Base-by-base conservation (phyloP, 2,797 vertebrate genomes). In the Eleutherodactylus coqui region DNA sequence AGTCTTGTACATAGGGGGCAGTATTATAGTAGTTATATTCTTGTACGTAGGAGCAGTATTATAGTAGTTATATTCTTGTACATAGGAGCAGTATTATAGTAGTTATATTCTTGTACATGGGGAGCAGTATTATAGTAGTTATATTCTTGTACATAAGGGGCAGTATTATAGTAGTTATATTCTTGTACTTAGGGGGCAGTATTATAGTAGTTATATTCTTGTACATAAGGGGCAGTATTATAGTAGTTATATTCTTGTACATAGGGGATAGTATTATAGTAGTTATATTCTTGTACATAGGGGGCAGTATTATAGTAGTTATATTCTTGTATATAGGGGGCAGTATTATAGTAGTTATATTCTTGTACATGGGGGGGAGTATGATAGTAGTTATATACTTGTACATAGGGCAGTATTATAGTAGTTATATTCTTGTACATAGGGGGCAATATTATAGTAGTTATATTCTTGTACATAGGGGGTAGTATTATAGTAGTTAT, bases 21-120 rank as follows among this genome's bases (percentile, higher is more conserved):
- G 49, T 51, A 51, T 60, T 60, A 60, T 60, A 60, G 55, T 60
- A 60, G 55, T 60, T 60, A 60, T 60, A 60, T 60, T 60, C 55
- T 60, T 60, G 55, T 60, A 60, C 55, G 27, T 60, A 60, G 55
- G 55, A 13, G 55, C 24, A 60, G 55, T 60, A 60, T 60, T 60
- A 60, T 60, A 60, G 55, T 60, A 60, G 24, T 60, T 60, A 60
- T 60, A 60, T 60, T 60, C 55, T 60, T 60, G 55, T 60, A 60
- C n/a, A 60, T 60, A 60, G 55, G 53, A 1, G 21, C 21, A 51
- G 49, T 51, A 51, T 51, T 51, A 51, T 51, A 51, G 49, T 51
- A 51, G 49, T 51, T 51, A 51, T 51, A 51, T 51, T 51, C 49
- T 51, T 51, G 49, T 51, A 51, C 49, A 51, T 17, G 17, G 49